Evolutionary conservation across 2,113 vertebrate genomes (phyloP), one percentile per base, ranked within the genome.

Genomic region (Gallinago paraguaiae): DNA sequence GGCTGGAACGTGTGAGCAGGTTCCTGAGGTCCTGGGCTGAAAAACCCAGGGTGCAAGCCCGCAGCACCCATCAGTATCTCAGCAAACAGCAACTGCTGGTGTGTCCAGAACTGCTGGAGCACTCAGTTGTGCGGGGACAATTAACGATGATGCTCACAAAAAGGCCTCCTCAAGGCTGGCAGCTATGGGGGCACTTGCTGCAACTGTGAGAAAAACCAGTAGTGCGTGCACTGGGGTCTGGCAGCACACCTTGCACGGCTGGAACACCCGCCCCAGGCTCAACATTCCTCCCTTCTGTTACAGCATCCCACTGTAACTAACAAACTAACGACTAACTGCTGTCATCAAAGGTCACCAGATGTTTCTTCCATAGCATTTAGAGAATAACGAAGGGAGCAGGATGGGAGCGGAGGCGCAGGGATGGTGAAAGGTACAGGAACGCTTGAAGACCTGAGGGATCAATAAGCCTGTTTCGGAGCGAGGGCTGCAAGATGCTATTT

Each of bases 211-310:
- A 35, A 75, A 83, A 68, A 35, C 50, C 82, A 93, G 15, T 3
- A 0, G 6, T 0, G 7, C 0, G 0, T 25, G n/a, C 1, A 0
- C 0, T 6, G 46, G 57, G n/a, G 46, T 54, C 84, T 84, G 87
- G 82, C 79, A 81, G 81, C 51, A 41, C 48, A 70, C 60, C 72
- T 45, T 48, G 30, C 5, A 2, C 3, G 7, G 56, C 77, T 71
- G 48, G 45, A 82, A 88, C 46, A 78, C 53, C 74, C 33, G 70
- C 50, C 27, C 0, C 0, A 1, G 65, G 82, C 71, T 69, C 71
- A 23, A 65, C 85, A 41, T 35, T 56, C 45, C 27, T 59, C 81
- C 59, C 67, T 86, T 68, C 48, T 60, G 43, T 27, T 71, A 22
- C 18, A 57, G 77, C 35, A 41, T 85, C 79, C 56, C 70, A 61